Conservation (phyloP, 1,140 invertebrate species). For the Zaprionus davidi region DNA sequence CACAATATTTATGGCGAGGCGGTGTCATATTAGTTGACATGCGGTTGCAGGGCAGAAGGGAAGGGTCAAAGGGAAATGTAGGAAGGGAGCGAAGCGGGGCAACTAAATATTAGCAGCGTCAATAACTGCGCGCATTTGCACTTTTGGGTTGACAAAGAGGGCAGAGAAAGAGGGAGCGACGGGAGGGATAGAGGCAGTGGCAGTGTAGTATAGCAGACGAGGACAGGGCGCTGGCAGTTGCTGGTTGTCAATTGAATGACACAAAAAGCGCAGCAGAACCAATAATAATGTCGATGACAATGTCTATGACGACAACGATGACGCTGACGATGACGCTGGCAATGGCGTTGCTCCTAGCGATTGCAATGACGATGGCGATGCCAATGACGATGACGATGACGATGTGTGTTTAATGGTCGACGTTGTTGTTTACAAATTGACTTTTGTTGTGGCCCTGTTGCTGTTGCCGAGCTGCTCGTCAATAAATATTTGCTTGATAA, state of each 20-base stretch:
- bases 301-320: conserved; percentile 17
- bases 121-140: conserved; percentile 67
- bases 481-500: conserved; percentile 71
- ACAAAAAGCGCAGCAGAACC: conserved; percentile 67
- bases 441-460: conserved; percentile 51
- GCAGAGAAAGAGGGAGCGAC: neutral
- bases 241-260: conserved; percentile 50
- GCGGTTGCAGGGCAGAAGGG: neutral
- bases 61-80: neutral
- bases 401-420: conserved; percentile 68
- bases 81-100: conserved; percentile 3
- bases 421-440: conserved; percentile 75
- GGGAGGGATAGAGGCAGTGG: too few relatives aligned
- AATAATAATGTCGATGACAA: conserved; percentile 32
- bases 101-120: conserved; percentile 76
- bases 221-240: neutral
- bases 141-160: conserved; percentile 43
- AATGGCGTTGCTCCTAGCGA: neutral
- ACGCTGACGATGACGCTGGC: conserved; percentile 31
- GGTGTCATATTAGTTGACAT: conserved; percentile 21
- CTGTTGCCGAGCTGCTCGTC: conserved; percentile 13
- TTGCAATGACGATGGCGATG: conserved; percentile 38
- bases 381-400: conserved; percentile 23
- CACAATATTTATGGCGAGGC: conserved; percentile 27
- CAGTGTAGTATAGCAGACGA: too few relatives aligned